These are phyloP conservation scores for Lutraria rhynchaena DNA, from an alignment of 1,140 invertebrate species.

Conservation along the genomic window DNA sequence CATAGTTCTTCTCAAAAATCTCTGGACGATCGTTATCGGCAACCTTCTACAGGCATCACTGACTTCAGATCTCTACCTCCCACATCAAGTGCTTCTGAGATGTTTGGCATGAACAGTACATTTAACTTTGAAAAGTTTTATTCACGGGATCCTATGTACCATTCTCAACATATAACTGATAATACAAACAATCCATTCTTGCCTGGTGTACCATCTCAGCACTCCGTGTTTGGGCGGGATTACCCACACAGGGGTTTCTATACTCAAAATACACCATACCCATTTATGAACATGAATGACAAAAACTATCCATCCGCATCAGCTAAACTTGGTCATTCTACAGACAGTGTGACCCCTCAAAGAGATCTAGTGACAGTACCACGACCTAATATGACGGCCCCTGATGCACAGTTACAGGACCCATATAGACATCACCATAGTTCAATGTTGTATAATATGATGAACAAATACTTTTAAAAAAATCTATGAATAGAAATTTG, in stretches of 20 bases:
- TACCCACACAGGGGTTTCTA: slow-evolving; percentile 75
- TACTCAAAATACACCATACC: slow-evolving; percentile 75
- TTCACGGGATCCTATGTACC: slow-evolving; percentile 74
- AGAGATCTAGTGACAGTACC: slow-evolving; percentile 75
- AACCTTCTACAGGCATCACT: slow-evolving; percentile 71
- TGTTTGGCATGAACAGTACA: slow-evolving; percentile 77
- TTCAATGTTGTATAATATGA: slow-evolving; percentile 79
- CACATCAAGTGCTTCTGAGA: slow-evolving; percentile 73
- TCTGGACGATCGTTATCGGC: slow-evolving; percentile 78
- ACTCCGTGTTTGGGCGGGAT: slow-evolving; percentile 77
- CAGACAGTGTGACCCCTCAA: slow-evolving; percentile 63
- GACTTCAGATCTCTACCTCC: slow-evolving; percentile 77
- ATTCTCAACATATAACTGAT: slow-evolving; percentile 75
- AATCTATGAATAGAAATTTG: too few relatives aligned
- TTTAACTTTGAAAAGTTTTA: slow-evolving; percentile 79
- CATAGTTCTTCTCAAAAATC: slow-evolving; percentile 73
- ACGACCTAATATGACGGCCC: slow-evolving; percentile 66
- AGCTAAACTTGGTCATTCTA: slow-evolving; percentile 74
- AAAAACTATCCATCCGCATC: slow-evolving; percentile 69
- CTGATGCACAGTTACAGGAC: slow-evolving; percentile 75
- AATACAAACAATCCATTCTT: slow-evolving; percentile 78
- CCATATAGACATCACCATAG: slow-evolving; percentile 77
- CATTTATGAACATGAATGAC: slow-evolving; percentile 75
- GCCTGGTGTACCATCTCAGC: slow-evolving; percentile 73
- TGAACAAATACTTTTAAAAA: slow-evolving; percentile 77